Evolutionary conservation across 2,113 vertebrate genomes (phyloP).

Genomic region (Tangachromis dhanisi): DNA sequence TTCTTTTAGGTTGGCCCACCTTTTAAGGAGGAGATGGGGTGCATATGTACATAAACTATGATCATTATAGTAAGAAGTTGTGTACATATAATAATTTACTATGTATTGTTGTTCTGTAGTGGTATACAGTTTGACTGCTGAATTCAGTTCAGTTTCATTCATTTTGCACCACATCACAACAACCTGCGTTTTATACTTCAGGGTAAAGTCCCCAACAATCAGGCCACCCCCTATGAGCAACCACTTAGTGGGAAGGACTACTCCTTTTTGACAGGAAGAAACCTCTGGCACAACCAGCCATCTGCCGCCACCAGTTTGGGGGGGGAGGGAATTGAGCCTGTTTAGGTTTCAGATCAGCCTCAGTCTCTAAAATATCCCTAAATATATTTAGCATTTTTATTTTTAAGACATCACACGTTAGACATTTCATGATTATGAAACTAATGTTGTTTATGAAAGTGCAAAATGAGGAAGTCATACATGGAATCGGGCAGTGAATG

Average conservation of each 20-base stretch:
- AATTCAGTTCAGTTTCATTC: background rate
- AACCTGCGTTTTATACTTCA: background rate
- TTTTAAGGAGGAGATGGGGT: background rate
- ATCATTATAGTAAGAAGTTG: background rate
- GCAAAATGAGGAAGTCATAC: background rate
- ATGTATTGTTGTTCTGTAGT: background rate
- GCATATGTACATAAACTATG: background rate
- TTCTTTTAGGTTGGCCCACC: background rate
- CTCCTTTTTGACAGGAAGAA: background rate
- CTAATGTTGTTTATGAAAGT: background rate
- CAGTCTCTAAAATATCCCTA: background rate
- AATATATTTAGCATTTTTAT: background rate
- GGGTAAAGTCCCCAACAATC: background rate
- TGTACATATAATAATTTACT: background rate
- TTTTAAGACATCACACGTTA: background rate
- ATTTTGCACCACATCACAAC: background rate
- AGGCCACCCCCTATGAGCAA: background rate
- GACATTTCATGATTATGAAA: background rate
- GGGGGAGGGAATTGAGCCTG: background rate
- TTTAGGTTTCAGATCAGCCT: background rate
- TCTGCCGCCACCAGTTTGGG: background rate
- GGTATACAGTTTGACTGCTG: background rate
- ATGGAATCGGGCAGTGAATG: background rate
- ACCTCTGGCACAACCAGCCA: background rate
- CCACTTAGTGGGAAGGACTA: background rate